These are phyloP conservation scores for Stomatorhinus walkeri DNA, from an alignment of 2,797 vertebrate genomes.

Conservation along the genomic window DNA sequence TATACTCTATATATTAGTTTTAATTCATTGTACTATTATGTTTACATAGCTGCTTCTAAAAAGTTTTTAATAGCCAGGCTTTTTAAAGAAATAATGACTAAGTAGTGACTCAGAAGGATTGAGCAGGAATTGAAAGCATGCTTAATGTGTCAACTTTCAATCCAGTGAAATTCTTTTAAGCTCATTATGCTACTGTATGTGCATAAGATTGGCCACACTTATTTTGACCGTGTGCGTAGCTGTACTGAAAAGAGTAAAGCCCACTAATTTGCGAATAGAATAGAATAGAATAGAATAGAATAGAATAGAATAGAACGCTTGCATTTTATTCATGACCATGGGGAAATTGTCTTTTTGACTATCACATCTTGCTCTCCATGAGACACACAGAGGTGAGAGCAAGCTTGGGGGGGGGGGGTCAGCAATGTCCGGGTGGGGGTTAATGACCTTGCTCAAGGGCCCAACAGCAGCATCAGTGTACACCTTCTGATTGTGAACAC, in stretches of 20 bases:
- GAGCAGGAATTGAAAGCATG: neutral
- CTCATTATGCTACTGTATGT: neutral
- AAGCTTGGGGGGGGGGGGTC: neutral
- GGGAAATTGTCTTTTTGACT: neutral
- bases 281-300: neutral
- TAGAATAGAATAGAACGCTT: neutral
- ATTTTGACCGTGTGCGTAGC: neutral
- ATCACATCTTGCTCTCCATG: neutral
- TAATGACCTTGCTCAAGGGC: neutral
- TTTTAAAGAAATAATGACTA: neutral
- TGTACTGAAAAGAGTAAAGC: neutral
- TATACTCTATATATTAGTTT: neutral
- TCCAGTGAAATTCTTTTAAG: neutral
- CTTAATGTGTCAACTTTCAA: neutral
- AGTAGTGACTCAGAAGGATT: neutral
- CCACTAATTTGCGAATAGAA: neutral
- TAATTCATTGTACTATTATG: neutral
- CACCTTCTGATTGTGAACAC: neutral
- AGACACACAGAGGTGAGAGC: neutral
- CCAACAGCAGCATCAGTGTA: neutral
- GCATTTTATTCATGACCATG: neutral
- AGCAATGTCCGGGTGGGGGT: neutral
- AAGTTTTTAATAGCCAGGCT: neutral
- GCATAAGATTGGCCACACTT: neutral
- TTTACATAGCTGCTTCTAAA: neutral